These are phyloP conservation scores for Luperina testacea DNA, from an alignment of 2,888 invertebrate genomes.

Conservation along the genomic window DNA sequence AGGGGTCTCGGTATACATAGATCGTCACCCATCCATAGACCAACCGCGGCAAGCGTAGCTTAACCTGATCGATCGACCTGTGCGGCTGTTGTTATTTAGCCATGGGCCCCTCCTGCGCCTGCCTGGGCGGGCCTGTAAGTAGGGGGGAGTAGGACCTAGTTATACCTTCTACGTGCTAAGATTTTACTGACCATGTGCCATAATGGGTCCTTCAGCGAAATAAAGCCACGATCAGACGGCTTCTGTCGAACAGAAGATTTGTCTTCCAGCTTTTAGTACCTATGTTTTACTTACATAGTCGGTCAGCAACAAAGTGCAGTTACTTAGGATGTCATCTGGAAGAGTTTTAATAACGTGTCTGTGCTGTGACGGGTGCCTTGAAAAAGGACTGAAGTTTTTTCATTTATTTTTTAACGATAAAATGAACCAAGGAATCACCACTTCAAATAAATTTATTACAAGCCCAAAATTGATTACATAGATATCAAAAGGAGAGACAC, in stretches of 20 bases:
- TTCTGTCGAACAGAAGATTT: background rate
- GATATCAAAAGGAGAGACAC: conserved; percentile 33
- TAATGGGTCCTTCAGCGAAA: background rate
- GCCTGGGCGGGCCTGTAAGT: too few relatives aligned
- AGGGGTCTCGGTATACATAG: too few relatives aligned
- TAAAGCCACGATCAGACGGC: background rate
- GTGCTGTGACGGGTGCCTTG: too few relatives aligned
- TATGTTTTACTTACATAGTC: background rate
- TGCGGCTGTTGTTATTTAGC: too few relatives aligned
- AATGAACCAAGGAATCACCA: too few relatives aligned
- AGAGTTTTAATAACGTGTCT: background rate
- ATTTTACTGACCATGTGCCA: background rate
- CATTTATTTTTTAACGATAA: background rate
- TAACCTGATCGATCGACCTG: too few relatives aligned
- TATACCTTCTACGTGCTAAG: background rate
- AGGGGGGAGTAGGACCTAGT: background rate
- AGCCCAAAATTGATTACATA: background rate
- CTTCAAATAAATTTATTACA: background rate
- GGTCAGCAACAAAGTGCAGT: background rate
- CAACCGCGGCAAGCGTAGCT: too few relatives aligned
- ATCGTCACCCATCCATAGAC: too few relatives aligned
- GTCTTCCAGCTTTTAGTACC: background rate
- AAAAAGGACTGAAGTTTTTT: too few relatives aligned
- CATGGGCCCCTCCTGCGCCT: too few relatives aligned
- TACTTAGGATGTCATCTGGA: background rate